phyloP scores from a whole-genome alignment of 1,140 invertebrate genomes.

The Drosophila subobscura region DNA sequence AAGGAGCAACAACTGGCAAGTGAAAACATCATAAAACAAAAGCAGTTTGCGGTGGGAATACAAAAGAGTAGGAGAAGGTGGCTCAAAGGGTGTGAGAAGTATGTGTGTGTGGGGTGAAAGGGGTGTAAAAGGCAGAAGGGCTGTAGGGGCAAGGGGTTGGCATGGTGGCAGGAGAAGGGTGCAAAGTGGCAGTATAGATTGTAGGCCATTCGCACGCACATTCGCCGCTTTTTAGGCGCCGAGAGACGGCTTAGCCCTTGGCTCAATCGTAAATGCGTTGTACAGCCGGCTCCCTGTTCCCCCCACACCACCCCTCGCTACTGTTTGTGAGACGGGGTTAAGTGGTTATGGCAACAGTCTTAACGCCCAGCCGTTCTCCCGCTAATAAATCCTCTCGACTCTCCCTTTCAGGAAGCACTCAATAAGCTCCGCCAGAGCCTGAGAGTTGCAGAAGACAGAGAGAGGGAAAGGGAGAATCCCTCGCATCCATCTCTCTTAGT shows the following conservation, averaged over 20 bases:
- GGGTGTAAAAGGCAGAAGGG: background rate
- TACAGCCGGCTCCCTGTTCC: background rate
- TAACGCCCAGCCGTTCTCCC: background rate
- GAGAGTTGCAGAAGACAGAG: no score
- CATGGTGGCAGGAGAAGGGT: background rate
- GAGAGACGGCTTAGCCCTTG: conserved; percentile 35
- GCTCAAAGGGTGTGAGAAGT: conserved; percentile 6
- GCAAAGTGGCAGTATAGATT: conserved; percentile 3
- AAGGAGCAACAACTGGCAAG: conserved; percentile 55
- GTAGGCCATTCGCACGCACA: conserved; percentile 66
- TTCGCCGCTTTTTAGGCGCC: conserved; percentile 45
- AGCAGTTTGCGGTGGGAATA: conserved; percentile 59
- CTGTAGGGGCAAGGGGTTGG: no score
- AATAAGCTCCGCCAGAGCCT: conserved; percentile 1
- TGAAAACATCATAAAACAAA: conserved; percentile 60
- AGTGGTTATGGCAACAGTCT: conserved; percentile 33
- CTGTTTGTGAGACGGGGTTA: background rate
- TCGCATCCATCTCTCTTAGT: no score
- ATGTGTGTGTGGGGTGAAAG: background rate
- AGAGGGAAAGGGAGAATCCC: no score
- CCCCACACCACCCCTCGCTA: no score
- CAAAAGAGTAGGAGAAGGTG: conserved; percentile 31
- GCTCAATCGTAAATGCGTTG: conserved; percentile 41
- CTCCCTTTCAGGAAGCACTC: background rate
- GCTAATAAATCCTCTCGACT: conserved; percentile 28